Evolutionary conservation across 2,797 vertebrate species (phyloP).

Genomic region (Capromys pilorides): DNA sequence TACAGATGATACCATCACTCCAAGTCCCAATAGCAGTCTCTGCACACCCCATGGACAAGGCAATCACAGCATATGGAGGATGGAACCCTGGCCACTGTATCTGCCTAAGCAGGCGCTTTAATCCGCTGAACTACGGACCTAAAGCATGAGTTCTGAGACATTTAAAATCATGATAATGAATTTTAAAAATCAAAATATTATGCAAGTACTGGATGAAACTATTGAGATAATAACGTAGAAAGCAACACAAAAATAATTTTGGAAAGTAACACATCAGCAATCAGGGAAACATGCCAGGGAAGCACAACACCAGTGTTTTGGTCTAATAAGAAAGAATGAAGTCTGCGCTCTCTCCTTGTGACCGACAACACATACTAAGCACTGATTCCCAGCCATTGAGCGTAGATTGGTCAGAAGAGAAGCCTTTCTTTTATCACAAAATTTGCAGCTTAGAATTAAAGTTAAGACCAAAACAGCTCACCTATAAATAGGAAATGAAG

Average conservation of each 20-base stretch:
- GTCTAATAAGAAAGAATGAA: neutral
- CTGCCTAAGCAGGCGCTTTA: too few species aligned
- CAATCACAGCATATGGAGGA: too few species aligned
- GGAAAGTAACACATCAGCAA: neutral
- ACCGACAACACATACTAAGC: neutral
- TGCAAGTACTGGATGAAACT: neutral
- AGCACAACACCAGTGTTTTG: neutral
- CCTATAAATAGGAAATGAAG: neutral
- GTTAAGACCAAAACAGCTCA: neutral
- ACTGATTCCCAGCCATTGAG: neutral
- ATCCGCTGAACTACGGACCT: too few species aligned
- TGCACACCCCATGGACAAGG: too few species aligned
- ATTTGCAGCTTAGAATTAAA: neutral
- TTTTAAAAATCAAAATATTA: neutral
- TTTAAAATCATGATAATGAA: neutral
- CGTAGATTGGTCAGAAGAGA: neutral
- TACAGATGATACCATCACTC: too few species aligned
- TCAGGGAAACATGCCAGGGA: neutral
- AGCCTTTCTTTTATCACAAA: neutral
- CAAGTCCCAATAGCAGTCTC: too few species aligned
- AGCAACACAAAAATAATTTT: neutral
- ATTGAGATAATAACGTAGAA: conserved; percentile 14
- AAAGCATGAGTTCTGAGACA: neutral
- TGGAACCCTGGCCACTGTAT: too few species aligned
- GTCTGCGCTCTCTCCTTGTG: neutral